A percentile compares a stretch with the other conserved stretches of the same genome.
These are phyloP conservation scores for Zoanthus sociatus DNA, from an alignment of 92 coral and sea anemone species.

Conservation along the genomic window DNA sequence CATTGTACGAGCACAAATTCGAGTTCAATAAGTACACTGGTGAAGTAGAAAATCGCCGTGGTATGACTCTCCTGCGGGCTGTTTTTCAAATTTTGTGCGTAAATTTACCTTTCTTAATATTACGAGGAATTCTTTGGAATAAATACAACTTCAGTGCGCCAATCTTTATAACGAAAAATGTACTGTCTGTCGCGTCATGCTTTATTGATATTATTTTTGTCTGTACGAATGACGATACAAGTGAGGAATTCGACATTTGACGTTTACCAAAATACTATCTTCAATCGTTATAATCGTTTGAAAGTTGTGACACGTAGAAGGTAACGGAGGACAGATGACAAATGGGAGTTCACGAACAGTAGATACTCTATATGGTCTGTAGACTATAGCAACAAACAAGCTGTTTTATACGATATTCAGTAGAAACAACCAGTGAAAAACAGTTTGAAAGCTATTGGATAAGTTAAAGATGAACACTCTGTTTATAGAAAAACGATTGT, in stretches of 20 bases:
- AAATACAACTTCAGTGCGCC: conserved; percentile 38
- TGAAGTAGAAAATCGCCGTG: conserved; percentile 25
- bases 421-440: no score
- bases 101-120: conserved; percentile 40
- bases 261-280: no score
- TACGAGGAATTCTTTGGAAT: conserved; percentile 51
- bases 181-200: conserved; percentile 41
- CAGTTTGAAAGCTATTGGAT: no score
- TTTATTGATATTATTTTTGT: conserved; percentile 29
- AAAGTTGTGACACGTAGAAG: no score
- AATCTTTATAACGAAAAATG: conserved; percentile 56
- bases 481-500: no score
- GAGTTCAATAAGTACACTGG: background rate
- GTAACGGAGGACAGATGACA: no score
- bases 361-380: no score
- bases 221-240: background rate
- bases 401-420: no score
- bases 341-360: no score
- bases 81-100: conserved; percentile 37
- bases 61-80: background rate
- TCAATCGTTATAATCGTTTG: no score
- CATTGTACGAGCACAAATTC: conserved; percentile 58
- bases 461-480: no score
- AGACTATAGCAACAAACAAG: no score
- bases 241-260: background rate